Base-by-base conservation (phyloP, 2,888 invertebrate species). In the Junonia oenone region DNA sequence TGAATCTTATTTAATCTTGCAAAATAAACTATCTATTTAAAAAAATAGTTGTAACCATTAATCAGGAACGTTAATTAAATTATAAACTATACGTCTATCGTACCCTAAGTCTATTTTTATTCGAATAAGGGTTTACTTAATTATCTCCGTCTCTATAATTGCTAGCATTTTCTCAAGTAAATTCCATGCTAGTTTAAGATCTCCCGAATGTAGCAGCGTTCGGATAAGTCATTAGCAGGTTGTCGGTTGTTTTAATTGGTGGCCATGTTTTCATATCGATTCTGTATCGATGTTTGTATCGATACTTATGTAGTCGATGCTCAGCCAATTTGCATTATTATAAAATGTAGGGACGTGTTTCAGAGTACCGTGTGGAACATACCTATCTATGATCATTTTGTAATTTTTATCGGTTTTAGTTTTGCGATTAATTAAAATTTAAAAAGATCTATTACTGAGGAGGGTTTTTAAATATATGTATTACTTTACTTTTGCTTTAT, bases 171-270 rank as follows among this genome's bases (percentile, higher is more conserved):
- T 46, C 52, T 46, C 29, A 26, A 52, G 38, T 46, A 29, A 46
- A 52, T 46, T 37, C 45, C 51, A 45, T 19, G 38, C 38, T 40
- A 38, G 29, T 17, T 46, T 29, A 46, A 46, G 29, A 51, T 51
- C 33, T 33, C 31, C 31, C 51, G 47, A 54, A 54, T 54, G 37
- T 48, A 31, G 17, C 19, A 48, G 37, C 40, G 53, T 54, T 40
- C 26, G 37, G 47, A 47, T 51, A 54, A 51, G 56, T 53, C 59
- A 56, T 56, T 59, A 59, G 50, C 29, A 45, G 51, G 49, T 51
- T 54, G 58, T 65, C 61, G 58, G 48, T 47, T 51, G 63, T 29
- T 66, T 75, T 76, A 76, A 76, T 75, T 76, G 75, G 73, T 33
- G 59, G 55, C 60, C 71, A 45, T 74, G 75, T 76, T 61, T 57